Base-by-base conservation (phyloP, 2,888 invertebrate genomes). In the Loripinus fragilis region DNA sequence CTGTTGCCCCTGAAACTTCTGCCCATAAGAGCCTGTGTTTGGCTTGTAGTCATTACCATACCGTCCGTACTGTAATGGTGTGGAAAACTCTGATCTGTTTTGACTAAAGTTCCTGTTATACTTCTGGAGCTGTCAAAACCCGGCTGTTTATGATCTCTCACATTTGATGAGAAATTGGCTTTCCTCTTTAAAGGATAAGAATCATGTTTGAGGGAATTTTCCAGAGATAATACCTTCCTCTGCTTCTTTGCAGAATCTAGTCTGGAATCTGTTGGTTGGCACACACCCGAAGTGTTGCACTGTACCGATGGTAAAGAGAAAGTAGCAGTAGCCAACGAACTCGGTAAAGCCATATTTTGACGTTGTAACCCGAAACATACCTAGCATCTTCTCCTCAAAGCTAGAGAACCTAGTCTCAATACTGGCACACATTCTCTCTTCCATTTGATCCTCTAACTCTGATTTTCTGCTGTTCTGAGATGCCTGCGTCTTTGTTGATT, bases 1-100 rank as follows among this genome's bases (percentile, higher is more conserved):
- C 48, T 67, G 64, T n/a, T 74, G 74, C 7, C 33, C 17, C 1
- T 15, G 20, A 33, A 33, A 60, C 17, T 33, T 60, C 55, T 74
- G 74, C 3, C 60, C 60, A 60, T 30, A 60, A 33, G 33, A 60
- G 7, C 33, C 33, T 8, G 60, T 33, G 3, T 2, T 12, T 33
- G 60, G 33, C 33, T 33, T 33, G 15, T 33, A 33, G 38, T 69
- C 23, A 35, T 17, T 28, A 8, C 35, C 30, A 10, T 41, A 55
- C 2, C 48, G 35, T 20, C 35, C 30, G 5, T 41, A 55, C 2
- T 33, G 35, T 20, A 20, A 42, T 42, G 12, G 30, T 0, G 30
- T 45, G 35, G 33, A 41, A 30, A 17, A 35, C 25, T 60, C 41
- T 33, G 45, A 20, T 15, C 48, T 55, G 67, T n/a, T 67, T 23